phyloP scores from a whole-genome alignment of 2,888 invertebrate genomes.

The Eupithecia pulchellata region DNA sequence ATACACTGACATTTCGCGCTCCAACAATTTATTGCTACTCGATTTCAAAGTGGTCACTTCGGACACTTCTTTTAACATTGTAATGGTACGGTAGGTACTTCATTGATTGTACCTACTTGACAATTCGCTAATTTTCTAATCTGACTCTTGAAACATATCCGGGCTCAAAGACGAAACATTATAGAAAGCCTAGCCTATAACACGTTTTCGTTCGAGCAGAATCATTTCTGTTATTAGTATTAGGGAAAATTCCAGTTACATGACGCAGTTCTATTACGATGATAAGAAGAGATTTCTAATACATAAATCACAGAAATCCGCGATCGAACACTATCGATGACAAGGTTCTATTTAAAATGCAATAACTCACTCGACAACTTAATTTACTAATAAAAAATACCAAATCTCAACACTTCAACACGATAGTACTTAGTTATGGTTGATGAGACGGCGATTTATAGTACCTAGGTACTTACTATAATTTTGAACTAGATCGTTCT shows the following conservation, averaged over 20 bases:
- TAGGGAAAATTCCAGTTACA: neutral
- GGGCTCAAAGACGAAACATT: neutral
- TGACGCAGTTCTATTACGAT: neutral
- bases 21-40: slow-evolving; percentile 15
- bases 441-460: neutral
- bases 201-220: neutral
- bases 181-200: neutral
- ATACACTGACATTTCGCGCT: slow-evolving; percentile 13
- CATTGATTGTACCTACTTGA: slow-evolving; percentile 6
- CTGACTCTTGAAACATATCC: neutral
- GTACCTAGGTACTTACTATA: no score
- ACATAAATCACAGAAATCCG: neutral
- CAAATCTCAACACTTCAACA: neutral
- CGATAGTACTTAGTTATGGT: neutral
- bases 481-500: neutral
- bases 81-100: neutral
- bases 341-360: slow-evolving; percentile 10
- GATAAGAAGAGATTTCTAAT: slow-evolving; percentile 5
- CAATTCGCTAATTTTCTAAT: slow-evolving; percentile 10
- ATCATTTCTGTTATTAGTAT: neutral
- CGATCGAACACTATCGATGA: neutral
- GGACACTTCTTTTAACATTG: neutral
- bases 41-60: slow-evolving; percentile 8
- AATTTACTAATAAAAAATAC: neutral
- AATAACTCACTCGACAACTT: slow-evolving; percentile 10